These are phyloP conservation scores for Aplysina aerophoba DNA, from an alignment of 37 sponge, comb jelly and placozoan species.

Conservation along the genomic window DNA sequence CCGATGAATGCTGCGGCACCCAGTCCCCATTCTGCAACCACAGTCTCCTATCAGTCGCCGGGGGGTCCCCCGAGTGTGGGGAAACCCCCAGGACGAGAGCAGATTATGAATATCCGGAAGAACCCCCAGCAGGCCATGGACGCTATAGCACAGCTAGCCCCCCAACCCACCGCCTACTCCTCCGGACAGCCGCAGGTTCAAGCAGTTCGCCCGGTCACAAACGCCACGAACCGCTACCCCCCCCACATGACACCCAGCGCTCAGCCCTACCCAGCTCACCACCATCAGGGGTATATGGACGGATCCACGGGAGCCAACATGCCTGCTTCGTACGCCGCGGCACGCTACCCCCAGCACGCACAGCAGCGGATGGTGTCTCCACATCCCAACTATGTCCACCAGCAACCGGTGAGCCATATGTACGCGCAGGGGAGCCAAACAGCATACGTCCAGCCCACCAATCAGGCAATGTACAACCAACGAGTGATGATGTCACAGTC, in stretches of 20 bases:
- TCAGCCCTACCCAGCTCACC: too few relatives aligned
- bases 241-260: too few relatives aligned
- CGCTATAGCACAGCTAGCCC: too few relatives aligned
- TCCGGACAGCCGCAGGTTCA: slow-evolving; percentile 28
- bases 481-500: neutral
- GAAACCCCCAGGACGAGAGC: neutral
- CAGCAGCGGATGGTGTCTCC: neutral
- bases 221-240: too few relatives aligned
- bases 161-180: slow-evolving; percentile 3
- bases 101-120: neutral
- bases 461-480: too few relatives aligned
- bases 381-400: neutral
- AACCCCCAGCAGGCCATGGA: neutral
- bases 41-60: neutral
- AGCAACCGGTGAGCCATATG: neutral
- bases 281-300: too few relatives aligned
- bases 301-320: neutral
- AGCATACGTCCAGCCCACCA: too few relatives aligned
- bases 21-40: neutral
- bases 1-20: neutral
- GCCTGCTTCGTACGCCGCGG: neutral
- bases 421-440: neutral
- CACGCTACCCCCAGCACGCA: neutral
- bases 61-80: neutral
- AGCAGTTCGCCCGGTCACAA: neutral